Evolutionary conservation across 2,113 vertebrate genomes (phyloP).

Genomic region (Aegotheles bennettii): DNA sequence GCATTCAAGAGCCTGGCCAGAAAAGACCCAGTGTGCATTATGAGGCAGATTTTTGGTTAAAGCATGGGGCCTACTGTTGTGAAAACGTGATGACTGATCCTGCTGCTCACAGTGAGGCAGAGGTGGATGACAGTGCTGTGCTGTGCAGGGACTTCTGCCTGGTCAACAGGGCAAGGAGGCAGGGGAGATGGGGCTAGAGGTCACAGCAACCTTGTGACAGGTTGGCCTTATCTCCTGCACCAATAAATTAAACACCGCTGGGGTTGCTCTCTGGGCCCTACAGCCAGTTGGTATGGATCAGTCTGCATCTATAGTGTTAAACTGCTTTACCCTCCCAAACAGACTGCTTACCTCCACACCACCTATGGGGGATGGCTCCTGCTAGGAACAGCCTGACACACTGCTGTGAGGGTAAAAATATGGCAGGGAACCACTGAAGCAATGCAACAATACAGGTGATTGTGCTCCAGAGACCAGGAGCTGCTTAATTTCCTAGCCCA

Average conservation of each 20-base stretch:
- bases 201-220: not conserved
- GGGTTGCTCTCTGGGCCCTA: not conserved
- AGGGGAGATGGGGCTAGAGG: not conserved
- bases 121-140: not conserved
- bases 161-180: rapidly evolving
- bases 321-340: not conserved
- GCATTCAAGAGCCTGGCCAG: not conserved
- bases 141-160: not conserved
- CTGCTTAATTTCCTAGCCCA: not conserved
- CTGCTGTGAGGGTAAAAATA: not conserved
- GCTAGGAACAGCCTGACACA: not conserved
- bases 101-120: not conserved
- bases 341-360: not conserved
- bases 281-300: not conserved
- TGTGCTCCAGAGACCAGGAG: not conserved
- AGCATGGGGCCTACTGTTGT: not conserved
- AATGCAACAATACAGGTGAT: not conserved
- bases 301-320: not conserved
- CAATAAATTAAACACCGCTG: not conserved
- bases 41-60: not conserved
- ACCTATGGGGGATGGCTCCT: not conserved
- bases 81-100: not conserved
- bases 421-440: not conserved
- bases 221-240: not conserved
- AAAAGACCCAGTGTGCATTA: not conserved